Evolutionary conservation across 1,140 invertebrate species (phyloP).

Genomic region (Ectropis grisescens): DNA sequence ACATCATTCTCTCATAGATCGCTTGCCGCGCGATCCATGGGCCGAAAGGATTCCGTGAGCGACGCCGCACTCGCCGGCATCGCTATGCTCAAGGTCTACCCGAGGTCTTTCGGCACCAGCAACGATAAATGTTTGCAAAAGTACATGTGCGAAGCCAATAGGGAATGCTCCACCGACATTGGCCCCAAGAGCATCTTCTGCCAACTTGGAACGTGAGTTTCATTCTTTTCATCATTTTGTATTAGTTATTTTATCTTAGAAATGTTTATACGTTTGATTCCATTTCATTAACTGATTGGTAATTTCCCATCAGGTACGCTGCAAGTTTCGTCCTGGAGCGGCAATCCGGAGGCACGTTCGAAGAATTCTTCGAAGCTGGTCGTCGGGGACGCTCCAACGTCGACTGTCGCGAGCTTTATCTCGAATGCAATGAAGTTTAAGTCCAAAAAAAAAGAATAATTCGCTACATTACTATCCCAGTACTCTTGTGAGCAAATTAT

Average conservation of each 20-base stretch:
- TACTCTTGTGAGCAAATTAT: too few relatives aligned
- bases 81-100: conserved; percentile 90
- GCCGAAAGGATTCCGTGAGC: conserved; percentile 86
- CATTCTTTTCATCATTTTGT: too few relatives aligned
- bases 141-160: conserved; percentile 90
- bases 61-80: conserved; percentile 89
- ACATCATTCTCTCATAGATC: conserved; percentile 93
- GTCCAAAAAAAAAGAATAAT: conserved; percentile 12
- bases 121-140: conserved; percentile 86
- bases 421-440: conserved; percentile 90
- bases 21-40: conserved; percentile 82
- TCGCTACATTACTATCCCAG: conserved; percentile 4
- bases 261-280: too few relatives aligned
- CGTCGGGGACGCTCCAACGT: conserved; percentile 85
- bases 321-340: conserved; percentile 87
- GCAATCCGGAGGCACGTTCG: conserved; percentile 80
- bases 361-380: conserved; percentile 86
- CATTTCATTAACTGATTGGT: conserved; percentile 1
- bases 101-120: conserved; percentile 83
- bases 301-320: conserved; percentile 77
- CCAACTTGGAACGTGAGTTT: conserved; percentile 90
- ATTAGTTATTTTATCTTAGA: conserved; percentile 4
- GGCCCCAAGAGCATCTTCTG: conserved; percentile 90
- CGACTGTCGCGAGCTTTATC: conserved; percentile 84
- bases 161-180: conserved; percentile 86